Evolutionary conservation across 2,888 invertebrate species (phyloP).

Genomic region (Limnephilus rhombicus): DNA sequence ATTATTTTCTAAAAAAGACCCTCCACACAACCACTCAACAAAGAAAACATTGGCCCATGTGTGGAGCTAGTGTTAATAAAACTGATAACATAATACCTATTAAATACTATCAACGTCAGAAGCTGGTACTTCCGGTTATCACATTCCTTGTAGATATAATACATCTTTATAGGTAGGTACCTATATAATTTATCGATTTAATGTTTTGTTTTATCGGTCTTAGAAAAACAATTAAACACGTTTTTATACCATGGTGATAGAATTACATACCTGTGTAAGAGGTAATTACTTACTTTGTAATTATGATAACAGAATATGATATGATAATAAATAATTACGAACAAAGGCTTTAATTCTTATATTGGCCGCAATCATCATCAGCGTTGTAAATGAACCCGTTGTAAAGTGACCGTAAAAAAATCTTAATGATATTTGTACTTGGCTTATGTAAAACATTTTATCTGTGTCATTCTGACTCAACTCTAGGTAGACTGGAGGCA

Average conservation of each 20-base stretch:
- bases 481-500: neutral
- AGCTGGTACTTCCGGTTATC: too few species aligned
- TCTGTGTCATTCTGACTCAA: neutral
- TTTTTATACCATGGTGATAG: neutral
- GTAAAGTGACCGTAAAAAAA: neutral
- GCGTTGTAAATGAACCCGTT: neutral
- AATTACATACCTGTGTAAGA: neutral
- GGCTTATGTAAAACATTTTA: neutral
- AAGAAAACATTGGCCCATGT: too few species aligned
- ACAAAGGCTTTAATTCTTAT: neutral
- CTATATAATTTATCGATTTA: neutral
- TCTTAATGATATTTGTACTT: neutral
- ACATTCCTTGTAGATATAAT: too few species aligned
- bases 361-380: neutral
- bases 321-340: neutral
- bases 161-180: neutral
- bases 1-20: too few species aligned
- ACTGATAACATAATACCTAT: too few species aligned
- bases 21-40: too few species aligned
- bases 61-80: too few species aligned
- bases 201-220: neutral
- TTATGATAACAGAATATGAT: neutral
- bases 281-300: neutral
- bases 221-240: neutral
- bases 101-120: too few species aligned